These are phyloP conservation scores for Takifugu bimaculatus DNA, from an alignment of 2,113 vertebrate species.

Conservation along the genomic window DNA sequence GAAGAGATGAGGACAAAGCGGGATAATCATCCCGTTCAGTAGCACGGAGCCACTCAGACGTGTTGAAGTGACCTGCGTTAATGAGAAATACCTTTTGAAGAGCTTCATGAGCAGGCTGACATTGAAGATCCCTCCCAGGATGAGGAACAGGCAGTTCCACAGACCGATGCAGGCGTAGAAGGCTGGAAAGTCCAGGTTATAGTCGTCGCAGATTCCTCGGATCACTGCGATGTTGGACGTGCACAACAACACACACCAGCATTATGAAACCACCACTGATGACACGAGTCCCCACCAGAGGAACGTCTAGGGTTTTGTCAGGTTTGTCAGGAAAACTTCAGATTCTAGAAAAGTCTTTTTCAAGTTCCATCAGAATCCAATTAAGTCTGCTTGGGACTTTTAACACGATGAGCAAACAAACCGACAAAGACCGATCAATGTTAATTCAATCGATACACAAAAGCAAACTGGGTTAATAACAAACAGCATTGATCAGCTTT, in stretches of 20 bases:
- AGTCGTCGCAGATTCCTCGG: conserved; percentile 91
- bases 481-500: background rate
- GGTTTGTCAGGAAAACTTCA: too few relatives aligned
- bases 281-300: background rate
- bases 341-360: background rate
- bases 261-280: background rate
- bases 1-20: too few relatives aligned
- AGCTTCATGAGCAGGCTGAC: conserved; percentile 94
- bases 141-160: conserved; percentile 96
- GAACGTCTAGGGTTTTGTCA: too few relatives aligned
- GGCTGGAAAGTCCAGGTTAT: conserved; percentile 88
- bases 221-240: conserved; percentile 79
- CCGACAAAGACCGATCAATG: conserved; percentile 1
- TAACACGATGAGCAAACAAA: background rate
- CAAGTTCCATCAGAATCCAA: too few relatives aligned
- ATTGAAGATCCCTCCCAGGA: conserved; percentile 91
- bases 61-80: too few relatives aligned
- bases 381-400: background rate
- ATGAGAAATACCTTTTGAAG: conserved; percentile 86
- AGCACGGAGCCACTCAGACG: too few relatives aligned
- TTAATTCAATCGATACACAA: background rate
- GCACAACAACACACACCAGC: background rate
- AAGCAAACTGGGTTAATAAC: background rate
- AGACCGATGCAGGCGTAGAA: conserved; percentile 97
- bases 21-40: too few relatives aligned